Conservation (phyloP, 2,888 invertebrate genomes). For the Cheiracanthium punctorium region DNA sequence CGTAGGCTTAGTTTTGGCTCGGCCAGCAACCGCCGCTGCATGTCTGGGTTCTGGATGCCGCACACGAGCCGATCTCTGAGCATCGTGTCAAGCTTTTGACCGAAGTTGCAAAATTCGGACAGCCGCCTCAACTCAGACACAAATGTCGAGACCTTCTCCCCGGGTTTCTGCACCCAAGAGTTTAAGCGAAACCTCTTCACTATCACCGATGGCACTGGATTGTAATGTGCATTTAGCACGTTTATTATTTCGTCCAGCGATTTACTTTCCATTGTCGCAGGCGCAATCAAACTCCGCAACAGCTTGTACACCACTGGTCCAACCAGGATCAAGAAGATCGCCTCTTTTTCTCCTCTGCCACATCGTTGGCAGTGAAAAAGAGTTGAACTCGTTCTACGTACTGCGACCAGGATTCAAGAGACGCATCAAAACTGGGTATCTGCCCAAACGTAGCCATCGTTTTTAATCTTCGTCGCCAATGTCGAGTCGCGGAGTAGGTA, state of each 20-base stretch:
- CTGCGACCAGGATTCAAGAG: neutral
- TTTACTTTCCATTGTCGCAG: neutral
- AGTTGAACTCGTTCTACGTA: neutral
- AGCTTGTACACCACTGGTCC: too few species aligned
- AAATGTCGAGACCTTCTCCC: neutral
- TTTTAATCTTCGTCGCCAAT: too few species aligned
- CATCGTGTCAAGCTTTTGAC: neutral
- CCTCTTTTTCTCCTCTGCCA: neutral
- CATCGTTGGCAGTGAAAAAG: neutral
- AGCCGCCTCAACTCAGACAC: slow-evolving; percentile 10
- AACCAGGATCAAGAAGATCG: neutral
- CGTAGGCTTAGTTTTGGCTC: neutral
- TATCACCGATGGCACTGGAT: neutral
- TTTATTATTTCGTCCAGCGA: too few species aligned
- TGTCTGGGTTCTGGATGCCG: neutral
- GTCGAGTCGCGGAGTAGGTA: too few species aligned
- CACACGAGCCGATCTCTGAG: too few species aligned
- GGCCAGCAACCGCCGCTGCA: neutral
- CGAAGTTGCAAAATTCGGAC: slow-evolving; percentile 4
- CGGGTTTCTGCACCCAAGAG: neutral
- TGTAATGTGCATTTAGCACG: neutral
- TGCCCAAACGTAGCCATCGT: neutral
- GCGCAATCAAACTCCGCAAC: neutral
- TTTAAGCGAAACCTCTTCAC: slow-evolving; percentile 2
- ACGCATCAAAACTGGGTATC: neutral